phyloP scores from a whole-genome alignment of 2,113 vertebrate genomes.

The Toxostoma redivivum region DNA sequence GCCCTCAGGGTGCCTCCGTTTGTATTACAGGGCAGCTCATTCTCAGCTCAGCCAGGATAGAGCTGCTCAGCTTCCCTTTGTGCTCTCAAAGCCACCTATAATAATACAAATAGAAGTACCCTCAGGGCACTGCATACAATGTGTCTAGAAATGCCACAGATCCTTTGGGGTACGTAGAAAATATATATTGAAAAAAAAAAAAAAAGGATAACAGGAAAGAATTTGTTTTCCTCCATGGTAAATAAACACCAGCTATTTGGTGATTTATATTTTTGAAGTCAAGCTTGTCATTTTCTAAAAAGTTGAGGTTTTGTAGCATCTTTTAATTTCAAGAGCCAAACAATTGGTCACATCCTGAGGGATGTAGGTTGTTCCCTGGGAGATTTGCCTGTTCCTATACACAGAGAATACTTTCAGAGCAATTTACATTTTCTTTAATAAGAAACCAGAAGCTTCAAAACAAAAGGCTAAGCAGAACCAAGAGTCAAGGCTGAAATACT shows the following conservation, averaged over 20 bases:
- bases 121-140: neutral
- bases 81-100: constrained; percentile 36
- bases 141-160: neutral
- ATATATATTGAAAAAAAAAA: neutral
- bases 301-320: neutral
- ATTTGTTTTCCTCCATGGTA: neutral
- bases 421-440: constrained; percentile 60
- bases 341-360: constrained; percentile 56
- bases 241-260: neutral
- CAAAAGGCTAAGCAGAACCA: neutral
- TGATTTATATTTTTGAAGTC: constrained; percentile 8
- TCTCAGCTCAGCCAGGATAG: neutral
- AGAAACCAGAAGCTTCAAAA: constrained; percentile 36
- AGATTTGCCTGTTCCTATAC: constrained; percentile 29
- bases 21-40: constrained; percentile 14
- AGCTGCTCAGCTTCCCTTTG: constrained; percentile 23
- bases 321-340: constrained; percentile 53
- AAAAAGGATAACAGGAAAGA: neutral
- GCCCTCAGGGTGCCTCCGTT: constrained; percentile 35
- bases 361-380: constrained; percentile 42
- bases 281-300: constrained; percentile 19
- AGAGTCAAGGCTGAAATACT: neutral
- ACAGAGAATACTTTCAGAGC: neutral
- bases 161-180: neutral
- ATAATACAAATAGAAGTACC: constrained; percentile 45